Evolutionary conservation across 2,113 vertebrate species (phyloP).

Genomic region (Sardina pilchardus): DNA sequence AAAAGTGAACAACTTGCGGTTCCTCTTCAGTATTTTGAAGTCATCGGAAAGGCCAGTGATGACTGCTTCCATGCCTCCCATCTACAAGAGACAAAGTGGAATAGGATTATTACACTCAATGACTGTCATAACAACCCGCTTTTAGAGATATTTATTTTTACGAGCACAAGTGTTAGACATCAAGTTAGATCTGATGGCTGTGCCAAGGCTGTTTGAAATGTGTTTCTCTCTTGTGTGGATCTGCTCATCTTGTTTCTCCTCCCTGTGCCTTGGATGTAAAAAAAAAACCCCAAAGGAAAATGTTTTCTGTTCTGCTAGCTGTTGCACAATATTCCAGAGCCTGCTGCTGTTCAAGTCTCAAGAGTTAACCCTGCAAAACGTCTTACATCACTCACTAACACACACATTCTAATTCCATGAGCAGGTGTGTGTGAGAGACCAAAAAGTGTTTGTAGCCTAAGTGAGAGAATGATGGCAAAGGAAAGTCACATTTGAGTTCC

Average conservation of each 20-base stretch:
- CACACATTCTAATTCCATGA: slow-evolving; percentile 3
- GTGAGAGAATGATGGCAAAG: slow-evolving; percentile 5
- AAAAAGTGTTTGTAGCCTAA: not conserved
- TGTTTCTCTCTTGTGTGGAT: not conserved
- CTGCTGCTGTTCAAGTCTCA: not conserved
- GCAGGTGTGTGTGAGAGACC: not conserved
- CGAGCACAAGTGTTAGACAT: too few species aligned
- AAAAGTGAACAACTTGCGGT: slow-evolving; percentile 92
- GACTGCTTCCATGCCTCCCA: slow-evolving; percentile 98
- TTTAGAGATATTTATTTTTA: not conserved
- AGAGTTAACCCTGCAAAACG: not conserved
- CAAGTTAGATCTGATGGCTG: not conserved
- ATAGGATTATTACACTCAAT: not conserved
- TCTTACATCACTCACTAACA: slow-evolving; percentile 6
- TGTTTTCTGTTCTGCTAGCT: not conserved
- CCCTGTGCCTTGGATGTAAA: not conserved
- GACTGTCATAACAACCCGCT: not conserved
- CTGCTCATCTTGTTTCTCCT: not conserved
- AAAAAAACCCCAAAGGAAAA: not conserved
- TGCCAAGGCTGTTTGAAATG: not conserved
- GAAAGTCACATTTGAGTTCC: not conserved
- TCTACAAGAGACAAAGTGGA: slow-evolving; percentile 67
- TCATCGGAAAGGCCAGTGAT: slow-evolving; percentile 96
- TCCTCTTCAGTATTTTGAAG: slow-evolving; percentile 88
- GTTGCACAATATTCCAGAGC: not conserved